Conservation (phyloP, 2,888 invertebrate species). For the Anticlea derivata region DNA sequence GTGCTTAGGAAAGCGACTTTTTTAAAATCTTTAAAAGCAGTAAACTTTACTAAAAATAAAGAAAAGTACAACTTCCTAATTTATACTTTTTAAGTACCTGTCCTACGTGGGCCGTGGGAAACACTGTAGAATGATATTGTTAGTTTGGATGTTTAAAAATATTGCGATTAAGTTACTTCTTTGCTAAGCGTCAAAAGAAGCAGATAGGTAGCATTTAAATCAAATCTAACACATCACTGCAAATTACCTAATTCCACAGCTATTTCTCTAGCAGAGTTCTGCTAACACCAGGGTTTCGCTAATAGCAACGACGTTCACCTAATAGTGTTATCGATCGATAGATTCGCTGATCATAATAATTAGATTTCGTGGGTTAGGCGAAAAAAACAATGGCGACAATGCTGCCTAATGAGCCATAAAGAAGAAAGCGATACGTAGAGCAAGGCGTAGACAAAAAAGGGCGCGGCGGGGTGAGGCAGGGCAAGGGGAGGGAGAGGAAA, state of each 20-base stretch:
- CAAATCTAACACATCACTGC: not conserved
- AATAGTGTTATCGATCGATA: constrained; percentile 49
- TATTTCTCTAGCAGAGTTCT: constrained; percentile 6
- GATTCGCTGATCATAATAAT: constrained; percentile 77
- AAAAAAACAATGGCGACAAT: constrained; percentile 82
- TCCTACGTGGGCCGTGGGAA: no score
- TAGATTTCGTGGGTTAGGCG: constrained; percentile 74
- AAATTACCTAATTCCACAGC: not conserved
- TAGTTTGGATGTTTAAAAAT: no score
- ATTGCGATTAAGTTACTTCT: no score
- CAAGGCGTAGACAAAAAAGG: constrained; percentile 82
- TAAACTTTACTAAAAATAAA: no score
- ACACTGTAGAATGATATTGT: no score
- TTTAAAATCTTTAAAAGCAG: no score
- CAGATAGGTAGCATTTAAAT: not conserved
- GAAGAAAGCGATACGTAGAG: constrained; percentile 84
- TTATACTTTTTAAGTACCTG: no score
- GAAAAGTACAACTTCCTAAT: no score
- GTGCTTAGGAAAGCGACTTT: no score
- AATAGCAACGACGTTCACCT: constrained; percentile 23
- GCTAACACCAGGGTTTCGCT: constrained; percentile 10
- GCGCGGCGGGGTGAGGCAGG: constrained; percentile 65
- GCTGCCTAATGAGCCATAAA: constrained; percentile 84
- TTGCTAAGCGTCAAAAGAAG: no score
- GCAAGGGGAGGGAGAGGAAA: constrained; percentile 73